Evolutionary conservation across 2,797 vertebrate species (phyloP).

Genomic region (Girardinus metallicus): DNA sequence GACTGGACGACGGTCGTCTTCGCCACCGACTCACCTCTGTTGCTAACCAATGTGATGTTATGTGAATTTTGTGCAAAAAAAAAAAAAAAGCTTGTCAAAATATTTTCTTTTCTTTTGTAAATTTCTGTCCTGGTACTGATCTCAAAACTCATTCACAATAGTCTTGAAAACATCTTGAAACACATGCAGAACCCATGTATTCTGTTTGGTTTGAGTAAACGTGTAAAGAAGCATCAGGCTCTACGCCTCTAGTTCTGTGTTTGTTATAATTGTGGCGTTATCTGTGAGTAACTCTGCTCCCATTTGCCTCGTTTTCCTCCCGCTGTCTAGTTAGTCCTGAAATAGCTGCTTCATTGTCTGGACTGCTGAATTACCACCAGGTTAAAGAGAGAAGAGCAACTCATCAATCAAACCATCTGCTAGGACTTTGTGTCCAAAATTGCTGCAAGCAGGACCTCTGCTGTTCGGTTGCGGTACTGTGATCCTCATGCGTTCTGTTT

Average conservation of each 20-base stretch:
- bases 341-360: neutral
- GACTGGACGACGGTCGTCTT: no score
- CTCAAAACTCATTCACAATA: no score
- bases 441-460: slow-evolving; percentile 53
- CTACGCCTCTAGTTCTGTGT: neutral
- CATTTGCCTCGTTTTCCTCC: neutral
- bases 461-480: slow-evolving; percentile 48
- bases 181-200: neutral
- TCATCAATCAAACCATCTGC: neutral
- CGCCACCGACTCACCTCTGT: no score
- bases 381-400: neutral
- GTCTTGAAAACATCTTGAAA: no score
- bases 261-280: neutral
- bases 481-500: slow-evolving; percentile 36
- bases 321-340: slow-evolving; percentile 1
- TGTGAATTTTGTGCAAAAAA: no score
- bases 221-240: neutral
- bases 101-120: no score
- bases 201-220: neutral
- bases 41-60: no score
- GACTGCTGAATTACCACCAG: slow-evolving; percentile 16
- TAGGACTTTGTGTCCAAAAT: neutral
- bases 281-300: neutral
- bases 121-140: no score
- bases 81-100: neutral